Evolutionary conservation across 2,797 vertebrate species (phyloP).

Genomic region (Eremophila alpestris): DNA sequence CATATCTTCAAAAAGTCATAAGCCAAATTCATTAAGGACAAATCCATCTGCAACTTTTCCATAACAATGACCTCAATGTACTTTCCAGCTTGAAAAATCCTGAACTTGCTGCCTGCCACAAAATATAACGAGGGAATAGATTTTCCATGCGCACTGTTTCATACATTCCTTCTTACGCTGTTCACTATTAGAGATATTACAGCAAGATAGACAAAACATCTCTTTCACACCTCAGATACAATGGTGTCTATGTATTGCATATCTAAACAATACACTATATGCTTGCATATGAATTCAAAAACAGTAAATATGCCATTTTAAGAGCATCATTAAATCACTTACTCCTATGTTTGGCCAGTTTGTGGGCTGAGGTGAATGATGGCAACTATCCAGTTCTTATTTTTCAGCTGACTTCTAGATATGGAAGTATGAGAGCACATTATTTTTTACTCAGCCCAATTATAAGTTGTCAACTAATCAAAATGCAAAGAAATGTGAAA

Average conservation of each 20-base stretch:
- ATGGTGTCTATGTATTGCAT: not conserved
- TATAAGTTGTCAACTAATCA: not conserved
- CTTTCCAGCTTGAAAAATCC: not conserved
- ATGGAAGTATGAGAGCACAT: not conserved
- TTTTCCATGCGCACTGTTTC: not conserved
- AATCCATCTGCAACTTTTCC: not conserved
- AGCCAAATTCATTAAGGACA: not conserved
- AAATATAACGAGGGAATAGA: not conserved
- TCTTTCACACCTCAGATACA: rapidly evolving
- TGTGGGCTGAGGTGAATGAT: not conserved
- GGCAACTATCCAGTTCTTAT: not conserved
- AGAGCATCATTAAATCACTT: not conserved
- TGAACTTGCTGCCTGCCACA: not conserved
- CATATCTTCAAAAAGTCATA: not conserved
- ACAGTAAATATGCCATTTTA: not conserved
- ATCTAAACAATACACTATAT: not conserved
- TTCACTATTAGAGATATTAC: not conserved
- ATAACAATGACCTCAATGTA: not conserved
- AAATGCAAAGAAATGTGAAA: slow-evolving; percentile 11
- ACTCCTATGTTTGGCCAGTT: not conserved
- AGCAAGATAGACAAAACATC: not conserved
- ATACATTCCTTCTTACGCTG: not conserved
- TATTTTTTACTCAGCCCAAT: not conserved
- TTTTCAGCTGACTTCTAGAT: not conserved
- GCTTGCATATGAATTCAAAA: not conserved